Percentiles rank a stretch among this genome's conserved stretches.
Evolutionary conservation across 1,140 invertebrate genomes (phyloP).

Genomic region (Drosophila serrata): DNA sequence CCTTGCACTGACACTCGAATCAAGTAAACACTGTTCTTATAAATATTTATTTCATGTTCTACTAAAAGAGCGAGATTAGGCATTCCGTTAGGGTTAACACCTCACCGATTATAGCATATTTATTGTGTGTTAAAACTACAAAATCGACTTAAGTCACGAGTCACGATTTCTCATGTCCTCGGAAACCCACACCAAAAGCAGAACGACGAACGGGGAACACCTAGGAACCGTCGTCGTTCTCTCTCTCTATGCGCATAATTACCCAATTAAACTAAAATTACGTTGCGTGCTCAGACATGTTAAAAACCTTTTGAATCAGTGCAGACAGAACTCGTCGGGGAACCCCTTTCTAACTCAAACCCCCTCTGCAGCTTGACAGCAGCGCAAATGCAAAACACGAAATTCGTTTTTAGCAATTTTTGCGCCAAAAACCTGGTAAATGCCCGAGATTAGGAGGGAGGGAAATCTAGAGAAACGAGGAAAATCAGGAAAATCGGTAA

Average conservation of each 20-base stretch:
- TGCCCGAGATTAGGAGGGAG: conserved; percentile 38
- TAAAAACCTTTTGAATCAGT: conserved; percentile 76
- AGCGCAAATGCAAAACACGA: conserved; percentile 62
- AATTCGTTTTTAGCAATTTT: conserved; percentile 67
- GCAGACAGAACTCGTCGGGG: conserved; percentile 39
- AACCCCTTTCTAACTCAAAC: not conserved
- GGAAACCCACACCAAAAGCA: conserved; percentile 5
- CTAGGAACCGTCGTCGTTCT: conserved; percentile 48
- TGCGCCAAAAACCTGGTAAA: conserved; percentile 28
- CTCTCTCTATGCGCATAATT: conserved; percentile 83
- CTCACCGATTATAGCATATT: conserved; percentile 8
- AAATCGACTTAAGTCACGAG: conserved; percentile 26
- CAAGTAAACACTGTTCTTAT: not conserved
- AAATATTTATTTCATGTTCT: not conserved
- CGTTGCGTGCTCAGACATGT: conserved; percentile 85
- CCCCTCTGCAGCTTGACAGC: conserved; percentile 32
- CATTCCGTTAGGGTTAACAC: conserved; percentile 14
- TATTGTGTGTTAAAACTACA: conserved; percentile 15
- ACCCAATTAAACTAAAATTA: conserved; percentile 85
- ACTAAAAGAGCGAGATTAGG: not conserved
- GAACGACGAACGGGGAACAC: conserved; percentile 3
- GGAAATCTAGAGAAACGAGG: not conserved
- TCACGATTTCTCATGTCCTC: conserved; percentile 26
- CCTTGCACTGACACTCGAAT: not conserved
- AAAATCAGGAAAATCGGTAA: not conserved